phyloP scores from a whole-genome alignment of 2,888 invertebrate genomes.

The Sphaerophoria taeniata region DNA sequence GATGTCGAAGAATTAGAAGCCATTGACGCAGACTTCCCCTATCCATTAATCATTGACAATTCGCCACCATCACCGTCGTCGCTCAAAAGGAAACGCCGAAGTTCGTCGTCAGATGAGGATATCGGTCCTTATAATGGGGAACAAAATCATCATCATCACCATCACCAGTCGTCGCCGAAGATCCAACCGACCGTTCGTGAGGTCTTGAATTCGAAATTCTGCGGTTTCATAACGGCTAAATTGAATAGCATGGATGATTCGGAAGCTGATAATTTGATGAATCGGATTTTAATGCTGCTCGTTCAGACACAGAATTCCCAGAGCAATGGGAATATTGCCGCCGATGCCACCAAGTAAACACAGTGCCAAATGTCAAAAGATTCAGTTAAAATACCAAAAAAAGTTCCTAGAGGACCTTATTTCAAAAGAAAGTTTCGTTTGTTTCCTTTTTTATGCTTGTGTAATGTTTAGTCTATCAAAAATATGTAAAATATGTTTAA shows the following conservation, averaged over 20 bases:
- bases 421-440: slow-evolving; percentile 3
- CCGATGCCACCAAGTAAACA: slow-evolving; percentile 36
- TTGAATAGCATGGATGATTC: slow-evolving; percentile 81
- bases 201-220: slow-evolving; percentile 81
- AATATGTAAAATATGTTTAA: slow-evolving; percentile 17
- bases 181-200: slow-evolving; percentile 80
- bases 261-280: slow-evolving; percentile 82
- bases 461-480: not conserved
- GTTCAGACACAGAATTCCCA: slow-evolving; percentile 78
- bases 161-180: slow-evolving; percentile 53
- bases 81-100: slow-evolving; percentile 66
- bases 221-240: slow-evolving; percentile 81
- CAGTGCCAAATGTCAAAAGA: not conserved
- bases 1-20: slow-evolving; percentile 81
- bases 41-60: slow-evolving; percentile 80
- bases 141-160: slow-evolving; percentile 54
- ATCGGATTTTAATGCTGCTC: slow-evolving; percentile 80
- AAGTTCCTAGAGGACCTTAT: slow-evolving; percentile 30
- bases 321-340: not conserved
- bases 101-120: slow-evolving; percentile 61
- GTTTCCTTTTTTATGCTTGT: slow-evolving; percentile 23
- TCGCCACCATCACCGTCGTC: slow-evolving; percentile 77
- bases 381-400: not conserved
- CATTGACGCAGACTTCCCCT: slow-evolving; percentile 81
- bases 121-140: slow-evolving; percentile 37